A percentile compares a stretch with the other conserved stretches of the same genome.
These are phyloP conservation scores for Paratilapia polleni DNA, from an alignment of 2,113 vertebrate species.

Conservation along the genomic window DNA sequence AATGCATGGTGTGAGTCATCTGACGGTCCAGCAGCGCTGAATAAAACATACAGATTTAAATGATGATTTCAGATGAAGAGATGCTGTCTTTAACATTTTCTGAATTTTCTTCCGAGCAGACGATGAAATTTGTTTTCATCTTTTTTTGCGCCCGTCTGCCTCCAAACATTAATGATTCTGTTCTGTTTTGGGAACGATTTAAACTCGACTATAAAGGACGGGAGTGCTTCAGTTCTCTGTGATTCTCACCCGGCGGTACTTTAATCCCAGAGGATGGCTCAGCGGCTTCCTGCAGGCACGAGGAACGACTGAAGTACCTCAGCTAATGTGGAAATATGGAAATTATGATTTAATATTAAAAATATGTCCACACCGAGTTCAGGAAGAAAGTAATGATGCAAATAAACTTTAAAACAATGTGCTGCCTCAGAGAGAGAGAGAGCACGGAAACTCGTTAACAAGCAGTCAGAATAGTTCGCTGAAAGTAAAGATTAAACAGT, in stretches of 20 bases:
- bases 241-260: neutral
- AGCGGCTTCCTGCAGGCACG: neutral
- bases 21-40: neutral
- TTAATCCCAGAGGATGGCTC: neutral
- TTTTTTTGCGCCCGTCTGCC: neutral
- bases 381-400: neutral
- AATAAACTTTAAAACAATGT: neutral
- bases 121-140: neutral
- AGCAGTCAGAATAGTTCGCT: neutral
- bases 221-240: neutral
- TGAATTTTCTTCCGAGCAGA: neutral
- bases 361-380: neutral
- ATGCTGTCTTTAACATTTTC: neutral
- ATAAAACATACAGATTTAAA: neutral
- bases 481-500: neutral
- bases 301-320: neutral
- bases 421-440: neutral
- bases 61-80: neutral
- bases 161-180: neutral
- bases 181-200: neutral
- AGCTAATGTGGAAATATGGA: conserved; percentile 12
- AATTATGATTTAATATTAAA: neutral
- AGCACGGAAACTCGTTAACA: neutral
- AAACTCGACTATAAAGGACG: neutral
- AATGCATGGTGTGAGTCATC: neutral